Conservation (phyloP, 2,888 invertebrate genomes). For the Drosophila diplacantha region DNA sequence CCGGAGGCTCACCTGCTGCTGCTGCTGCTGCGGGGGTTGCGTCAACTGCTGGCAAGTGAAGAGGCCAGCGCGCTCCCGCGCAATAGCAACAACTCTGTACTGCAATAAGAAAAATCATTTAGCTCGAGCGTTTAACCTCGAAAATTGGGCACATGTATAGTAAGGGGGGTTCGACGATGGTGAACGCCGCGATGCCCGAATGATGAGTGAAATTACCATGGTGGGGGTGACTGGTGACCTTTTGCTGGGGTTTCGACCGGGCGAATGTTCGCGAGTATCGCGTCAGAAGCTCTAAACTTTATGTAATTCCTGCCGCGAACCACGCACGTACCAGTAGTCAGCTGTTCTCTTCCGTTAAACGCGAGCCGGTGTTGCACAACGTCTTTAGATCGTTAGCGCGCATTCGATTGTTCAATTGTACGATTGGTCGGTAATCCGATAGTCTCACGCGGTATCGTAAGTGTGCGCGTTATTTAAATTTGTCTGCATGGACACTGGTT, state of each 20-base stretch:
- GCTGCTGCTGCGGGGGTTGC: constrained; percentile 60
- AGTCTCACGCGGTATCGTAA: constrained; percentile 18
- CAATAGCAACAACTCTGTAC: constrained; percentile 70
- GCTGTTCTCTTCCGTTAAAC: constrained; percentile 49
- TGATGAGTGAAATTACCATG: constrained; percentile 67
- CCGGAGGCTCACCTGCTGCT: constrained; percentile 63
- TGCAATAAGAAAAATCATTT: constrained; percentile 46
- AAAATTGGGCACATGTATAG: constrained; percentile 55
- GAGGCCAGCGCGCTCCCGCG: constrained; percentile 60
- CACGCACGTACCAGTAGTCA: constrained; percentile 59
- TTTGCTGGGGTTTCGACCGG: constrained; percentile 42
- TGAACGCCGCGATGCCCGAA: not conserved
- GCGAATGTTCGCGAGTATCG: constrained; percentile 44
- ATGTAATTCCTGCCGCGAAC: constrained; percentile 71
- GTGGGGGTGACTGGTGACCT: constrained; percentile 41
- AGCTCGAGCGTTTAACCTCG: constrained; percentile 53
- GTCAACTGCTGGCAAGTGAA: constrained; percentile 61
- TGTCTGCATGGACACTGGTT: constrained; percentile 11
- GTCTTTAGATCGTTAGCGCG: not conserved
- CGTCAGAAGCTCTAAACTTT: constrained; percentile 64
- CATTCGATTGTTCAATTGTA: constrained; percentile 5
- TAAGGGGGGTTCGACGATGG: not conserved
- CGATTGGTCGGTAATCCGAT: constrained; percentile 14
- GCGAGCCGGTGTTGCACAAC: constrained; percentile 44
- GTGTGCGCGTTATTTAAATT: constrained; percentile 31